Conservation (phyloP, 2,113 vertebrate genomes). For the Pseudorhombus dupliciocellatus region DNA sequence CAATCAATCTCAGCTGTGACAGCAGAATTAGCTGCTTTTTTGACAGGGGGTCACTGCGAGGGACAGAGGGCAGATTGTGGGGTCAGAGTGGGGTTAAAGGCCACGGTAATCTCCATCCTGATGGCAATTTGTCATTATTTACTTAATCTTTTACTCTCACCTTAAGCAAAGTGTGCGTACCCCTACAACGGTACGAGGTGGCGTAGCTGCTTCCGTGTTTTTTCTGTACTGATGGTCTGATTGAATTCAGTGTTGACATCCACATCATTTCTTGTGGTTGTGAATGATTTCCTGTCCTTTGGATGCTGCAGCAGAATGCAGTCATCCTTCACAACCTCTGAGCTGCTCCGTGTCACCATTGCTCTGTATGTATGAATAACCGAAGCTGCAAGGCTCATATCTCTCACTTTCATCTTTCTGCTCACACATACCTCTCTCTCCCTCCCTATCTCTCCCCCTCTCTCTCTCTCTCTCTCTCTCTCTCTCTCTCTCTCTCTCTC, state of each 20-base stretch:
- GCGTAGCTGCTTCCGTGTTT: background rate
- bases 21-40: constrained; percentile 33
- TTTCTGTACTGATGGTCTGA: background rate
- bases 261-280: background rate
- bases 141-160: constrained; percentile 33
- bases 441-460: constrained; percentile 37
- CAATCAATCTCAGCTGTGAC: constrained; percentile 25
- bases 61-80: constrained; percentile 59
- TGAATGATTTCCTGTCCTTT: constrained; percentile 4
- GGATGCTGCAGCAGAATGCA: constrained; percentile 23
- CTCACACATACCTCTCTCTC: no score
- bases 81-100: constrained; percentile 55
- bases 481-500: constrained; percentile 46
- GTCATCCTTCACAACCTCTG: constrained; percentile 50
- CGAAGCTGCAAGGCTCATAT: constrained; percentile 41
- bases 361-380: constrained; percentile 50
- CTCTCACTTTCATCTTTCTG: constrained; percentile 26
- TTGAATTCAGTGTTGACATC: background rate
- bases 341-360: constrained; percentile 51
- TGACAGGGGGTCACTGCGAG: constrained; percentile 42
- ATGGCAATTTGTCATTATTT: constrained; percentile 38
- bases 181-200: background rate
- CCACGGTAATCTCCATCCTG: constrained; percentile 49
- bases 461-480: constrained; percentile 29
- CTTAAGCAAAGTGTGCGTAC: background rate